A percentile compares a stretch with the other conserved stretches of the same genome.
Evolutionary conservation across 2,888 invertebrate genomes (phyloP).

Genomic region (Tenthredo livida): DNA sequence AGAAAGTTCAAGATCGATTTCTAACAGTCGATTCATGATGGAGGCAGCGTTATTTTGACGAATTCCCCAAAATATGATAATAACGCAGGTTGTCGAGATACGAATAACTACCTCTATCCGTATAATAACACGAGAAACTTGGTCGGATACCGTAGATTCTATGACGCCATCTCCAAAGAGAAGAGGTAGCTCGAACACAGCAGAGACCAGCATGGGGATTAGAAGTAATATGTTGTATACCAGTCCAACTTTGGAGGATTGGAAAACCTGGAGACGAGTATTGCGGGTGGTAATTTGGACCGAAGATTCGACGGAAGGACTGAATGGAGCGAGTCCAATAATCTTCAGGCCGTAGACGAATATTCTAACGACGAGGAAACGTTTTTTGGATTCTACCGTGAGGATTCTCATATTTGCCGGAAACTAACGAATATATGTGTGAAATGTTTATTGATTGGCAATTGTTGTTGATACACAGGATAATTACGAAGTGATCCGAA

Average conservation of each 20-base stretch:
- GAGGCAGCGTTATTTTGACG: background rate
- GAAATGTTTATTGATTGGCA: background rate
- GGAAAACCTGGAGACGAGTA: background rate
- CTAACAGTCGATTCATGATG: background rate
- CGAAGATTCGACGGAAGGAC: background rate
- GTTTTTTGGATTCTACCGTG: background rate
- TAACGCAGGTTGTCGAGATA: background rate
- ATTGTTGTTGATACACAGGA: background rate
- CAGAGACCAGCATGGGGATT: rapidly evolving
- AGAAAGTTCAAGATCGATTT: background rate
- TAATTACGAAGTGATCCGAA: background rate
- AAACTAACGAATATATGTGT: background rate
- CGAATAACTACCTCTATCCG: background rate
- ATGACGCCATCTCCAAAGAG: background rate
- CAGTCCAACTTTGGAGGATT: background rate
- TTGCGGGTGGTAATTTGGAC: background rate
- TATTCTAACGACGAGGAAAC: background rate
- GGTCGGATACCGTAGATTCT: background rate
- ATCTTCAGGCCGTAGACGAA: background rate
- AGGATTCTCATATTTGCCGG: background rate
- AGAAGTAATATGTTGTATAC: background rate
- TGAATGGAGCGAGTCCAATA: background rate
- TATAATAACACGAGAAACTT: background rate
- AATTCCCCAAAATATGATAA: background rate
- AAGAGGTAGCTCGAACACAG: background rate